Conservation (phyloP, 2,797 vertebrate species). For the Euthynnus affinis region DNA sequence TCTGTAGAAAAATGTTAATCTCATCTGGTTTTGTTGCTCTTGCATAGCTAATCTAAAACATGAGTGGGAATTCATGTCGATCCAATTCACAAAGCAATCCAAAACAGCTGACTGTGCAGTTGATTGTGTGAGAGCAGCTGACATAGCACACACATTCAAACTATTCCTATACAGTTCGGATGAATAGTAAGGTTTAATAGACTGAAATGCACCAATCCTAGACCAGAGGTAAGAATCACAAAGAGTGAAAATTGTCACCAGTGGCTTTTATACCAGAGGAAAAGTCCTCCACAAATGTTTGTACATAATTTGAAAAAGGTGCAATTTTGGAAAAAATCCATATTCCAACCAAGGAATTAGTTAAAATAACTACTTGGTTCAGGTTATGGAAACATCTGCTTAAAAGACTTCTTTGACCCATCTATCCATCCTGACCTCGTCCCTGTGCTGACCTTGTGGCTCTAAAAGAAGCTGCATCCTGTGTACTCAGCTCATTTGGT, state of each 20-base stretch:
- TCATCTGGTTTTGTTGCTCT: background rate
- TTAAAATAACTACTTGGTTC: background rate
- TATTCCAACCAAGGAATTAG: too few species aligned
- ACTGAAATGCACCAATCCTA: background rate
- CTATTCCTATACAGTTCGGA: background rate
- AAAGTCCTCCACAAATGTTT: background rate
- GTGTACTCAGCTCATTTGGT: too few species aligned
- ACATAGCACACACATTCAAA: background rate
- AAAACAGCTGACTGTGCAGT: constrained; percentile 46
- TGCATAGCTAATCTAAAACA: background rate
- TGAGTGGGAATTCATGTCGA: background rate
- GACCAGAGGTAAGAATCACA: background rate
- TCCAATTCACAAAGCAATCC: constrained; percentile 23
- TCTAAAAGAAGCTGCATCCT: too few species aligned
- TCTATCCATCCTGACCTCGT: too few species aligned
- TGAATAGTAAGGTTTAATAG: background rate
- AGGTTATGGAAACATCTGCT: background rate
- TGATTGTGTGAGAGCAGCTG: constrained; percentile 11
- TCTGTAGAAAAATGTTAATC: background rate
- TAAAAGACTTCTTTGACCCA: too few species aligned
- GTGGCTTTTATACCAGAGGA: background rate
- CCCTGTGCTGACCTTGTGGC: too few species aligned
- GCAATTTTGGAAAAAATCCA: too few species aligned
- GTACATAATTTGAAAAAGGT: too few species aligned
- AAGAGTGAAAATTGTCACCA: background rate